A percentile compares a stretch with the other conserved stretches of the same genome.
phyloP scores from a whole-genome alignment of 2,888 invertebrate species.

The Cabera pusaria region DNA sequence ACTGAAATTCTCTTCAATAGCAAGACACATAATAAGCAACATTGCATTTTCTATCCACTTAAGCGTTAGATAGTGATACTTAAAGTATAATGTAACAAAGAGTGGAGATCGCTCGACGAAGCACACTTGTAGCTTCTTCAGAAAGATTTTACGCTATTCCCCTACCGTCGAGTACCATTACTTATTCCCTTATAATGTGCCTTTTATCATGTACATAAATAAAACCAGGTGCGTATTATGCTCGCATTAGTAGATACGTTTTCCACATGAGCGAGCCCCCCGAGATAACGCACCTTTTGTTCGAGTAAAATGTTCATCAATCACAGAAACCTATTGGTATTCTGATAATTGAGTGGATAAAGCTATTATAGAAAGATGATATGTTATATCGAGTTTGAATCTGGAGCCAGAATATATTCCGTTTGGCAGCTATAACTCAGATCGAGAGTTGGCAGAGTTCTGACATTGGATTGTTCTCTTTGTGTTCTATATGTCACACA shows the following conservation, averaged over 20 bases:
- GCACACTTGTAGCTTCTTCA: constrained; percentile 22
- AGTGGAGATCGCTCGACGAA: constrained; percentile 7
- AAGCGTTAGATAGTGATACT: neutral
- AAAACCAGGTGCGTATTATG: constrained; percentile 7
- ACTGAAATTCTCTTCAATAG: too few relatives aligned
- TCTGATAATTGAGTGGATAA: constrained; percentile 15
- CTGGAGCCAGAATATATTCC: constrained; percentile 40
- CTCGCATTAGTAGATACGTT: constrained; percentile 14
- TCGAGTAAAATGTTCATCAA: constrained; percentile 14
- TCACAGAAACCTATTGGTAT: constrained; percentile 16
- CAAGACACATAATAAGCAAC: too few relatives aligned
- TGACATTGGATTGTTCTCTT: constrained; percentile 54
- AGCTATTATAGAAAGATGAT: constrained; percentile 16
- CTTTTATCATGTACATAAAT: constrained; percentile 8
- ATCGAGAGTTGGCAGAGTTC: constrained; percentile 51
- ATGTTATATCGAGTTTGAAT: constrained; percentile 13
- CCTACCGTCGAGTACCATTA: neutral
- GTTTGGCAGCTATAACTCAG: constrained; percentile 43
- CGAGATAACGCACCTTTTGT: constrained; percentile 11
- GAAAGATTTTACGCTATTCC: constrained; percentile 12
- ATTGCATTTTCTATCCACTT: neutral
- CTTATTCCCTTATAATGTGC: constrained; percentile 7
- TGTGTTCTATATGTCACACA: constrained; percentile 35
- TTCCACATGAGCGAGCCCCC: constrained; percentile 10
- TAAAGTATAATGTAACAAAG: constrained; percentile 9